Evolutionary conservation across 2,113 vertebrate species (phyloP).

Genomic region (Neotoma lepida): DNA sequence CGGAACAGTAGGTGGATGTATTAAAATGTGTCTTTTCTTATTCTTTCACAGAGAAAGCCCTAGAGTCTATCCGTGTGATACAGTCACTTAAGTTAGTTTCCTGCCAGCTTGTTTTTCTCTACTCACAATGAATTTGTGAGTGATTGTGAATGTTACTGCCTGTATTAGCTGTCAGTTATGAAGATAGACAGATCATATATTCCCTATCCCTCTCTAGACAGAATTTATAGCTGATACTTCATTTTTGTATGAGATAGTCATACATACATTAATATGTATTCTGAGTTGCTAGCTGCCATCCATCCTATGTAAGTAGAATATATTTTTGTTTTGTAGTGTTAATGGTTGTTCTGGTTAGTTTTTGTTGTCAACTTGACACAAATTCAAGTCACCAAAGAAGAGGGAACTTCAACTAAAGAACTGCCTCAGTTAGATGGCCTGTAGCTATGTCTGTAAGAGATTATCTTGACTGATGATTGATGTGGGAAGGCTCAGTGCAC

Average conservation of each 20-base stretch:
- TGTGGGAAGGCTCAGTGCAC: background rate
- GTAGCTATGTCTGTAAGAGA: background rate
- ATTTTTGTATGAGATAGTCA: background rate
- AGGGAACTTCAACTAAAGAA: background rate
- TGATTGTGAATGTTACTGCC: background rate
- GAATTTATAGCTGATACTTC: background rate
- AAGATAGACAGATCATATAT: background rate
- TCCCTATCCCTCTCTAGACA: background rate
- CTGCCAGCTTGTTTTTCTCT: conserved; percentile 10
- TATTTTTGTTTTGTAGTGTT: background rate
- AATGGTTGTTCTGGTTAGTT: background rate
- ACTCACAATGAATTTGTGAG: background rate
- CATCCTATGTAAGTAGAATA: background rate
- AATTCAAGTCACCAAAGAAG: background rate
- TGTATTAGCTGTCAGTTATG: background rate
- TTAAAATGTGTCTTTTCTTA: background rate
- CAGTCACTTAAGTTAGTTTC: background rate
- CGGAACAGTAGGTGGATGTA: background rate
- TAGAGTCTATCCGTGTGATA: background rate
- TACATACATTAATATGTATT: background rate
- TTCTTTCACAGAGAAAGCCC: background rate
- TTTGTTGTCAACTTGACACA: background rate
- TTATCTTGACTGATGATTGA: background rate
- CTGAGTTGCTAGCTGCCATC: background rate
- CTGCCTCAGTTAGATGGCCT: background rate